Evolutionary conservation across 2,888 invertebrate genomes (phyloP), one percentile per base, ranked within the genome.

Genomic region (Argyra leucocephala): DNA sequence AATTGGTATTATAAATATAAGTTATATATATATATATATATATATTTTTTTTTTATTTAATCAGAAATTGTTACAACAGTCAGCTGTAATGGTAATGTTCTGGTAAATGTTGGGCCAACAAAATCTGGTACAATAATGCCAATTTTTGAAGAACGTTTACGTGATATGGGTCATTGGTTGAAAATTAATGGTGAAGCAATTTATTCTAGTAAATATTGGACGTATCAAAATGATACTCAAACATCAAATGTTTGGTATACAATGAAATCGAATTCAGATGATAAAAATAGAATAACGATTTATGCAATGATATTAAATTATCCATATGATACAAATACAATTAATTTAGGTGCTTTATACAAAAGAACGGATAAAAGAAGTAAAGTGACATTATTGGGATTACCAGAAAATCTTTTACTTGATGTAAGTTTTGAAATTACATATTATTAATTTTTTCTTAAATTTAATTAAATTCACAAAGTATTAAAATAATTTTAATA

Each of bases 121-220:
- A 90, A 89, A 74, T 91, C 93, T 72, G 96, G 96, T 5, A 87
- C 87, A 7, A 94, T 96, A 69, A 78, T 84, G 4, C 90, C 92
- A 0, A 89, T 96, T 74, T 94, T 89, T 79, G 89, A 94, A 81
- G 93, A 96, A 74, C 84, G 95, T 61, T 81, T 96, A 0, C 78
- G 85, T 15, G 83, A 86, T 70, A 83, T 96, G 71, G 96, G 96
- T 0, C 71, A 80, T 21, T 96, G 96, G 96, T 80, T 96, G 18
- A 74, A 78, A 2, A 79, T 86, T n/a, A 96, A 95, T 73, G 95
- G 94, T 0, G 91, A 93, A 74, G 93, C 92, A 0, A 91, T 96
- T 70, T 96, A 93, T 74, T 81, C 80, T 4, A 86, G 86, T 1
- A 83, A 81, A 6, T 93, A 95, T 0, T 96, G 94, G 93, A 76